Base-by-base conservation (phyloP, 1,140 invertebrate genomes). In the Phthorimaea operculella region DNA sequence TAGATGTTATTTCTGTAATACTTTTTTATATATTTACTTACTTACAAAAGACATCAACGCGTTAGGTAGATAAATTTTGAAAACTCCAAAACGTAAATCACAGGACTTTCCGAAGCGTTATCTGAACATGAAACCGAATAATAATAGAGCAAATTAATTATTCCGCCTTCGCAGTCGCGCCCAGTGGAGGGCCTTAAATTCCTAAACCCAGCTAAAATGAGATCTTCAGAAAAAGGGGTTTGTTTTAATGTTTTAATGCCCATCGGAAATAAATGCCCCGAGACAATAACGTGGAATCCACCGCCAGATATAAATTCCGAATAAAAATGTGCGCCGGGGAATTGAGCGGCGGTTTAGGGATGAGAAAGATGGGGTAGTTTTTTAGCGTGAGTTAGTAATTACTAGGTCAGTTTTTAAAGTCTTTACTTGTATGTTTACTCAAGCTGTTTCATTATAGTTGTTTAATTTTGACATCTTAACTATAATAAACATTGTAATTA, bases 221-320 rank as follows among this genome's bases (percentile, higher is more conserved):
- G 82, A 85, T 82, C 76, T 69, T 64, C 66, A 79, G 78, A 82
- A 85, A 83, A 85, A 83, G 78, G 82, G 80, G 79, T 83, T 79
- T 85, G 63, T 83, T 83, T 85, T 83, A 85, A 85, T 85, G 63
- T 83, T 83, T 85, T 83, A 85, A 85, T 82, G 74, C 82, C 79
- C 76, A 83, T 85, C 79, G 74, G 64, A 77, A 85, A 84, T 84
- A 82, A 82, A 84, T 83, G 76, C 74, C 58, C 66, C 68, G 66
- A 77, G 82, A 85, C 82, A 83, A 85, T 85, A 85, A 85, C 76
- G 80, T 79, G 72, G 82, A 79, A 85, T 83, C 82, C 75, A 65
- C 64, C 70, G 69, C 60, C 59, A 78, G 79, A 81, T 85, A 85
- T 85, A 85, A 85, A 85, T 83, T 83, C 68, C 59, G 62, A 79